These are phyloP conservation scores for Lordiphosa clarofinis DNA, from an alignment of 1,140 invertebrate species.

Conservation along the genomic window DNA sequence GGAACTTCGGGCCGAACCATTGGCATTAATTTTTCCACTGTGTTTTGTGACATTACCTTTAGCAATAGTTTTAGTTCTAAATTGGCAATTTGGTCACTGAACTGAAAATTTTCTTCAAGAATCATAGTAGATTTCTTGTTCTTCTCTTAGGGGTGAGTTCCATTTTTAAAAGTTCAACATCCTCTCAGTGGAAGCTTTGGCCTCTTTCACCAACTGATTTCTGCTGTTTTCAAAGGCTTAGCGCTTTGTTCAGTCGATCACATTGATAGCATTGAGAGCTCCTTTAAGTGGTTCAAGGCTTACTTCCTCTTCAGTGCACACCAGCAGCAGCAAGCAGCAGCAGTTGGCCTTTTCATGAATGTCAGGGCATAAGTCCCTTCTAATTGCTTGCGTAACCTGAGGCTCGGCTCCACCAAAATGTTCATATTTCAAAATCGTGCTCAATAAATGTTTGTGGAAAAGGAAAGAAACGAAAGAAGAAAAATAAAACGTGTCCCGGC, in stretches of 20 bases:
- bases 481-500: constrained; percentile 52
- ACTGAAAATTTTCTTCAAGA: too few species aligned
- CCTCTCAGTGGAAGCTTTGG: too few species aligned
- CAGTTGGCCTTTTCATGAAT: constrained; percentile 63
- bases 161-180: too few species aligned
- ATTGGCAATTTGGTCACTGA: constrained; percentile 9
- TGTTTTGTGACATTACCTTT: too few species aligned
- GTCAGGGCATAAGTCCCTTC: constrained; percentile 58
- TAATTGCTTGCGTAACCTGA: constrained; percentile 75
- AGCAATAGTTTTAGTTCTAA: too few species aligned
- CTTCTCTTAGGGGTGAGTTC: too few species aligned
- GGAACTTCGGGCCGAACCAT: too few species aligned
- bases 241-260: too few species aligned
- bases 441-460: constrained; percentile 70
- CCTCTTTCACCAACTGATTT: too few species aligned
- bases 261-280: background rate
- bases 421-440: constrained; percentile 76
- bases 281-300: constrained; percentile 54
- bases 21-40: too few species aligned
- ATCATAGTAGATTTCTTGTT: too few species aligned
- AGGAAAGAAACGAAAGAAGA: constrained; percentile 36
- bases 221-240: too few species aligned
- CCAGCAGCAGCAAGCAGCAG: constrained; percentile 2
- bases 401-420: constrained; percentile 48
- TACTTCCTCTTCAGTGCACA: constrained; percentile 64